Conservation (phyloP, 2,888 invertebrate genomes). For the Gastracanthus pulcherrimus region DNA sequence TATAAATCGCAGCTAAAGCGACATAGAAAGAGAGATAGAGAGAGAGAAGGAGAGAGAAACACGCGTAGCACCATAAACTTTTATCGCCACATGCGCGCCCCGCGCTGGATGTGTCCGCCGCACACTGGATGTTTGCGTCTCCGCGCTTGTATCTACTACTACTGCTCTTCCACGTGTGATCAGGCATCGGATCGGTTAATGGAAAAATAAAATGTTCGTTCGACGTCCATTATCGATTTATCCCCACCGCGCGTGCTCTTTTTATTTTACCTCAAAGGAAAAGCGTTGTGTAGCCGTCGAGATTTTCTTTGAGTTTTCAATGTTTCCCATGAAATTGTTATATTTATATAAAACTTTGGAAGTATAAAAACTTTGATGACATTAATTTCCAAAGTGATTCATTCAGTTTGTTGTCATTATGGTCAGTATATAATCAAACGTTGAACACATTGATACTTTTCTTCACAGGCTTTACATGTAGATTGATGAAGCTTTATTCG, state of each 20-base stretch:
- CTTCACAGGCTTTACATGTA: too few species aligned
- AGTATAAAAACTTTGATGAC: too few species aligned
- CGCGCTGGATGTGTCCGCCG: not conserved
- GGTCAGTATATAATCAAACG: too few species aligned
- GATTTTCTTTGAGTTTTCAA: not conserved
- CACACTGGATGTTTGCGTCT: not conserved
- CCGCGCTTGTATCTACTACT: not conserved
- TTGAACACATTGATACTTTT: too few species aligned
- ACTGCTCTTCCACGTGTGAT: not conserved
- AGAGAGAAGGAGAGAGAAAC: not conserved
- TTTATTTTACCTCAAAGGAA: not conserved
- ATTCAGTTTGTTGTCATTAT: too few species aligned
- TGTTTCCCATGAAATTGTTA: too few species aligned
- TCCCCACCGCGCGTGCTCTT: not conserved
- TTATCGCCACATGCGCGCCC: conserved; percentile 20
- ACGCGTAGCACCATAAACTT: not conserved
- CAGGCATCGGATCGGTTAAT: conserved; percentile 26
- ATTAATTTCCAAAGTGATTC: too few species aligned
- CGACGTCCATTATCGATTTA: conserved; percentile 46
- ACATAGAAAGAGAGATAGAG: not conserved
- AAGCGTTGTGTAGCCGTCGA: too few species aligned
- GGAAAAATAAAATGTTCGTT: conserved; percentile 41
- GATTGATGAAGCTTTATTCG: too few species aligned
- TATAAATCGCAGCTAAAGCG: conserved; percentile 1
- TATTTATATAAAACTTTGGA: too few species aligned